Evolutionary conservation across 2,888 invertebrate species (phyloP).

Genomic region (Fragum whitleyi): DNA sequence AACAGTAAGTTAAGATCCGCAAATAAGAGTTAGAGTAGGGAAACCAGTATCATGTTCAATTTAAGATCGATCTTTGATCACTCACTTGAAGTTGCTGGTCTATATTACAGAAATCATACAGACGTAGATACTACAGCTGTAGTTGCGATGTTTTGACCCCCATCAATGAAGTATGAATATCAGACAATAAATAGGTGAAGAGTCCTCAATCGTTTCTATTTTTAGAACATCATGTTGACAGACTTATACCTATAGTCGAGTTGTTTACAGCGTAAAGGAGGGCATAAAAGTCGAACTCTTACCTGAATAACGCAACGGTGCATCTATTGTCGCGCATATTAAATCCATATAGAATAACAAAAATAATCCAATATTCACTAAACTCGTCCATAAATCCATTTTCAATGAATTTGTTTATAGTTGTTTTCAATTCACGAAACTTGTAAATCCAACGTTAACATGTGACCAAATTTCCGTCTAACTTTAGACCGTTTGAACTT

Average conservation of each 20-base stretch:
- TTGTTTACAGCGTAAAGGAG: background rate
- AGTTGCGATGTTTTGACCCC: too few relatives aligned
- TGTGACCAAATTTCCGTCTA: background rate
- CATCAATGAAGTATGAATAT: too few relatives aligned
- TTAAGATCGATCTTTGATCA: too few relatives aligned
- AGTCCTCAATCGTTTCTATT: background rate
- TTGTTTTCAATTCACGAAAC: background rate
- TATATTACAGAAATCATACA: too few relatives aligned
- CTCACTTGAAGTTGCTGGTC: too few relatives aligned
- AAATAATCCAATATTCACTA: conserved; percentile 1
- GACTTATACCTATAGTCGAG: background rate
- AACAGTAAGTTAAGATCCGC: too few relatives aligned
- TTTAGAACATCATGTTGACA: background rate
- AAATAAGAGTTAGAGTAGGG: too few relatives aligned
- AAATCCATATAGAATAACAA: background rate
- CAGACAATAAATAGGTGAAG: background rate
- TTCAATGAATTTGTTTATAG: background rate
- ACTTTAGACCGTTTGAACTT: background rate
- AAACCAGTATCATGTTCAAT: too few relatives aligned
- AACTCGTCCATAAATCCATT: background rate
- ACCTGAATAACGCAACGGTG: background rate
- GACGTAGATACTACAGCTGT: too few relatives aligned
- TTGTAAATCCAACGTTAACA: background rate
- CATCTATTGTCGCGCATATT: background rate
- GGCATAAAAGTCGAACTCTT: background rate